These are phyloP conservation scores for Pycnonotus jocosus DNA, from an alignment of 2,113 vertebrate genomes.

Conservation along the genomic window DNA sequence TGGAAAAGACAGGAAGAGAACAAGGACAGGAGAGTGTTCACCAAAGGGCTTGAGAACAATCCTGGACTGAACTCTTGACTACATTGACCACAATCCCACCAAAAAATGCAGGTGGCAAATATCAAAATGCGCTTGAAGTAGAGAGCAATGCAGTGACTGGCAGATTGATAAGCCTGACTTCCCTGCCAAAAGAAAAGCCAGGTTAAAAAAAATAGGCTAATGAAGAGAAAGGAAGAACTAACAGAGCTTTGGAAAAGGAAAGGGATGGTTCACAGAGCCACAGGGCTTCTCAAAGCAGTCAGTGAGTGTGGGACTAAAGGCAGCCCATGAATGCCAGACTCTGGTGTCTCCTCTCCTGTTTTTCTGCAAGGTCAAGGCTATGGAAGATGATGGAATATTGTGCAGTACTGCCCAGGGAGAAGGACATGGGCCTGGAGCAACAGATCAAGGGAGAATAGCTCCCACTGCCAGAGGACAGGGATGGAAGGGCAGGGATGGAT, in stretches of 20 bases:
- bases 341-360: neutral
- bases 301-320: neutral
- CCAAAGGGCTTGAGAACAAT: neutral
- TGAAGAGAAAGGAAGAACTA: neutral
- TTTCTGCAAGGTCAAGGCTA: neutral
- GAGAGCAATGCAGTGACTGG: neutral
- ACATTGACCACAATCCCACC: neutral
- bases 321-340: neutral
- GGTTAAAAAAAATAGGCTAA: neutral
- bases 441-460: neutral
- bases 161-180: neutral
- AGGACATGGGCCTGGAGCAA: neutral
- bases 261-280: neutral
- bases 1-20: neutral
- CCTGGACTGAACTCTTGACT: neutral
- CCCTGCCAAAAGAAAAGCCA: neutral
- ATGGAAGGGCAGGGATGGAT: accelerated
- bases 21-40: neutral
- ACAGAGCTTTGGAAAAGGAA: neutral
- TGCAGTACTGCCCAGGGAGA: neutral
- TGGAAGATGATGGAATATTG: neutral
- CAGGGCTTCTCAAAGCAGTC: neutral
- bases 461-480: neutral
- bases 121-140: neutral
- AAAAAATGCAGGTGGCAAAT: neutral